Conservation (phyloP, 2,888 invertebrate genomes). For the Choristoneura rosaceana region DNA sequence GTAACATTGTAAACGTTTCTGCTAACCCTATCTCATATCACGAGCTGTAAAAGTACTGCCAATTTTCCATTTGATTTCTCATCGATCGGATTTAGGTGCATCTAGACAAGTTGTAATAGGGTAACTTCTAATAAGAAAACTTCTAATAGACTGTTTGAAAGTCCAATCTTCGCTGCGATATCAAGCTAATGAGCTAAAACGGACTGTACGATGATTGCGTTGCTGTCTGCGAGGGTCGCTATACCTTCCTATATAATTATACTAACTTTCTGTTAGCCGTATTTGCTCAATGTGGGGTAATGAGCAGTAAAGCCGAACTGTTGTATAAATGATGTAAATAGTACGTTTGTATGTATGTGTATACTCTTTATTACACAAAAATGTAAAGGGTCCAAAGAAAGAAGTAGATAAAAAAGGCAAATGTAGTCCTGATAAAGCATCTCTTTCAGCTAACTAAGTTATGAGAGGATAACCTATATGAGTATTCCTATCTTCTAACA, state of each 20-base stretch:
- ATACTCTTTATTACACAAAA: too few species aligned
- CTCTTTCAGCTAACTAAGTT: too few species aligned
- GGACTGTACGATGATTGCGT: constrained; percentile 52
- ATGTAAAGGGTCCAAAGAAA: too few species aligned
- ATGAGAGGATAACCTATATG: too few species aligned
- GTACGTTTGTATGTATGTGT: too few species aligned
- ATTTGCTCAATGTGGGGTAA: constrained; percentile 32
- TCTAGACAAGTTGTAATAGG: constrained; percentile 74
- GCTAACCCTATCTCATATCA: constrained; percentile 12
- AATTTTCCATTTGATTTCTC: constrained; percentile 66
- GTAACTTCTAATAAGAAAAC: constrained; percentile 84
- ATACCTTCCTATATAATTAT: constrained; percentile 30
- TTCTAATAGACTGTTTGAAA: constrained; percentile 79
- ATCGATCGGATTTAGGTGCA: constrained; percentile 66
- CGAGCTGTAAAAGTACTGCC: constrained; percentile 5
- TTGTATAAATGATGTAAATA: background rate
- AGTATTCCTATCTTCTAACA: too few species aligned
- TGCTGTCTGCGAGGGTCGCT: constrained; percentile 52
- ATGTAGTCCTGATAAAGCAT: too few species aligned
- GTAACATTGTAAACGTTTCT: background rate
- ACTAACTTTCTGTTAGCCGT: constrained; percentile 33
- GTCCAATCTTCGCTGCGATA: constrained; percentile 72
- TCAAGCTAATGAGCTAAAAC: constrained; percentile 74
- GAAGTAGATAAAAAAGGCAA: too few species aligned
- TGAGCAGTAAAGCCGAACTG: constrained; percentile 10